Base-by-base conservation (phyloP, 2,888 invertebrate species). In the Nomada hirtipes region DNA sequence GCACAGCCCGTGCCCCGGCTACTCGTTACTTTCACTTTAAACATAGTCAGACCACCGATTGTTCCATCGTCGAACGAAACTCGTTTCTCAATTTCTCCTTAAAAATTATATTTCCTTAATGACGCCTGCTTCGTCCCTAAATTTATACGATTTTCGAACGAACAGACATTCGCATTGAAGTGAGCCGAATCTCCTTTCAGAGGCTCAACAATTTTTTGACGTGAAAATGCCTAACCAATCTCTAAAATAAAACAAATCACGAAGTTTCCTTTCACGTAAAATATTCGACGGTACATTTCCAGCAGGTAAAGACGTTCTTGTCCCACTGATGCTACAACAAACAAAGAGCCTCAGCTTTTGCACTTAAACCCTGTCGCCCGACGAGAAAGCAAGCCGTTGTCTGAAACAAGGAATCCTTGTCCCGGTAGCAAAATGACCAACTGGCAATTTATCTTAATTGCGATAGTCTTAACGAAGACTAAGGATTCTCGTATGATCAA, bases 401-500 rank as follows among this genome's bases (percentile, higher is more conserved):
- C 13, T 50, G 29, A 18, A 63, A 79, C 78, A 82, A 59, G 42
- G 44, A 64, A 59, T 23, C 67, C 18, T 70, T 83, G 68, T 83
- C 59, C 13, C 50, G 20, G 59, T 23, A 64, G 53, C 15, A 55
- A 59, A 63, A 83, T 82, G 78, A 64, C 36, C 47, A 10, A 7
- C 63, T 61, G 76, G 29, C 55, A 26, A 52, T 73, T 77, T 69
- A 76, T 83, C 63, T 77, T 75, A 82, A 83, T 82, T 72, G 42
- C 60, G 60, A 47, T 76, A 29, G 44, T 69, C 63, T 72, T 82
- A 65, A 60, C 26, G 67, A 70, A 50, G 47, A 23, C 44, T 42
- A 23, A n/a, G 60, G 52, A 71, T 53, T 70, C 53, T 29, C 20
- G 36, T 18, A 42, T 4, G 69, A 61, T 23, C 57, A 36, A 18